Conservation (phyloP, 2,888 invertebrate species). For the Xiphydria camelus region DNA sequence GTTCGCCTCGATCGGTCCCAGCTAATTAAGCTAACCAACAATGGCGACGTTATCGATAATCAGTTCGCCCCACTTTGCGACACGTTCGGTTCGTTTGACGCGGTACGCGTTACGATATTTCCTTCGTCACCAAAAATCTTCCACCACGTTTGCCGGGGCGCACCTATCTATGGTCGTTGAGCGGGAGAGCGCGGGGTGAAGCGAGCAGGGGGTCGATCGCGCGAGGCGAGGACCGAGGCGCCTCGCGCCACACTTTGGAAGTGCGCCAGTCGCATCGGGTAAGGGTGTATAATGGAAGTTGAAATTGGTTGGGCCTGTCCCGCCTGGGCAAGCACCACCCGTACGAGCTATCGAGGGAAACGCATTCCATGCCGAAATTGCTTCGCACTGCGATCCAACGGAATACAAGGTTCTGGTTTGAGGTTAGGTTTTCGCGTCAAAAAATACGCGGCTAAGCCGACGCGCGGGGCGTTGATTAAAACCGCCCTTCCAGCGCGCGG, state of each 20-base stretch:
- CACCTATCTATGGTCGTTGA: too few relatives aligned
- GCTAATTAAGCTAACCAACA: too few relatives aligned
- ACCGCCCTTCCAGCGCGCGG: constrained; percentile 43
- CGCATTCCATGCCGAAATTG: constrained; percentile 57
- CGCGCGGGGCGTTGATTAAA: constrained; percentile 54
- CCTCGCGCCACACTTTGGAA: constrained; percentile 37
- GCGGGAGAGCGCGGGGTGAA: too few relatives aligned
- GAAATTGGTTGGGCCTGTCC: constrained; percentile 58
- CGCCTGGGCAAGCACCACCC: constrained; percentile 49
- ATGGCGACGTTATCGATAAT: too few relatives aligned
- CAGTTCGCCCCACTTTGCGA: too few relatives aligned
- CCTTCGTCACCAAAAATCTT: too few relatives aligned
- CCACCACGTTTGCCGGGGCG: too few relatives aligned
- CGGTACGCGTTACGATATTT: too few relatives aligned
- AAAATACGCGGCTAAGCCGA: constrained; percentile 40
- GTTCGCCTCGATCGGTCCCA: too few relatives aligned
- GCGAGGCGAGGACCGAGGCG: constrained; percentile 4
- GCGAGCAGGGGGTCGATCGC: constrained; percentile 19
- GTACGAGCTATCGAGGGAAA: constrained; percentile 52
- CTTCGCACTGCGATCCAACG: constrained; percentile 50
- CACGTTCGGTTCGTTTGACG: too few relatives aligned
- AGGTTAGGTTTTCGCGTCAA: constrained; percentile 49
- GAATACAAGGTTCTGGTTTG: constrained; percentile 39
- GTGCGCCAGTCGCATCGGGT: constrained; percentile 40
- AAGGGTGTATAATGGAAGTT: constrained; percentile 57